Base-by-base conservation (phyloP, 2,888 invertebrate genomes). In the Cryptus armator region DNA sequence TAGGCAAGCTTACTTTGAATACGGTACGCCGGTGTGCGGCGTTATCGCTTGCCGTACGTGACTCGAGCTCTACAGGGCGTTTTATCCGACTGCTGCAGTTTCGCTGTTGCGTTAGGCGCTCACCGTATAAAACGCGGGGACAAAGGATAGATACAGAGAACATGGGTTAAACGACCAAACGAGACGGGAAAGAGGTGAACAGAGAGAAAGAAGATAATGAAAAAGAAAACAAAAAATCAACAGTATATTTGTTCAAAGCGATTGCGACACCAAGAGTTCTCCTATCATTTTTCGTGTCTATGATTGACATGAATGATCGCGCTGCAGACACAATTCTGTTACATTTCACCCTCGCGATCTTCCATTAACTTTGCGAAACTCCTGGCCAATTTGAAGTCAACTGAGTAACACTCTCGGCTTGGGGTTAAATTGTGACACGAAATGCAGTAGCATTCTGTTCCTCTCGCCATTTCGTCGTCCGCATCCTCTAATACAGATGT, bases 31-130 rank as follows among this genome's bases (percentile, higher is more conserved):
- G 37, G 76, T 80, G 87, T 81, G 85, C 75, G 89, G 87, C 89
- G 92, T 92, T 92, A 92, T 92, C 90, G 91, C 88, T 79, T 86
- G 84, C 86, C 84, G 88, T 91, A 92, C 92, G 92, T 92, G 92
- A 92, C 90, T 89, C 85, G 78, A 81, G 86, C 88, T 86, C 87
- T 86, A 80, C 81, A 81, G 87, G 86, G 82, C 87, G 88, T 89
- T 91, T 91, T 90, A 88, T 87, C 85, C 85, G 86, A 64, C 83
- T 72, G 75, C 76, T 67, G 87, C 83, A 88, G 87, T 88, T 82
- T 78, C 81, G 48, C 83, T 77, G 85, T 85, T 76, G 71, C 85
- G 59, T 80, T 71, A 74, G 24, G 64, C 48, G 64, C 76, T 80
- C 66, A 32, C 48, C 14, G 66, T 81, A 81, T 77, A 59, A 64